Percentiles rank a stretch among this genome's conserved stretches.
These are phyloP conservation scores for Tichodroma muraria DNA, from an alignment of 2,113 vertebrate genomes.

Conservation along the genomic window DNA sequence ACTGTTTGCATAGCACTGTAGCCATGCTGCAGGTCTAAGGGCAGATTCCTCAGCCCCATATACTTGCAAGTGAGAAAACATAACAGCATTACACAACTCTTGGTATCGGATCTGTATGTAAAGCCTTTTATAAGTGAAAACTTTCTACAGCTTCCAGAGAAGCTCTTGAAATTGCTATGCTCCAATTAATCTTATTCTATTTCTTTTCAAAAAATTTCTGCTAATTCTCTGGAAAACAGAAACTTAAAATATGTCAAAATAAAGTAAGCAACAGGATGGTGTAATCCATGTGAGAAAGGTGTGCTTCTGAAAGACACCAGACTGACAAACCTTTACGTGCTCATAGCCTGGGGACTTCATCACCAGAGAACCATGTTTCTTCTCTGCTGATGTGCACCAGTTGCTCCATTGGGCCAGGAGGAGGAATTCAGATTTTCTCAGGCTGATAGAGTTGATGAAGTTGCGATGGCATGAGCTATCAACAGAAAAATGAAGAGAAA, in stretches of 20 bases:
- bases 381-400: background rate
- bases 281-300: background rate
- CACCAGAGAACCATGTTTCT: rapidly evolving
- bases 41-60: background rate
- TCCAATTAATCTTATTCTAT: background rate
- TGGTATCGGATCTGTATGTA: background rate
- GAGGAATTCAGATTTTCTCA: background rate
- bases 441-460: background rate
- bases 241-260: background rate
- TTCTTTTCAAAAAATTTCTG: background rate
- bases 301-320: background rate
- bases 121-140: background rate
- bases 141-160: background rate
- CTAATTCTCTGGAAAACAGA: background rate
- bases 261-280: background rate
- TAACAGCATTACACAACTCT: background rate
- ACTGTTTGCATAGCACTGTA: background rate
- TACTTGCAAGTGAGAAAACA: background rate
- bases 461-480: background rate
- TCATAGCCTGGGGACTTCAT: background rate
- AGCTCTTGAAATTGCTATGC: background rate
- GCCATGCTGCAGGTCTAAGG: background rate
- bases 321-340: background rate
- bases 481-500: background rate
- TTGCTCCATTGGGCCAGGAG: background rate